A percentile compares a stretch with the other conserved stretches of the same genome.
Evolutionary conservation across 2,888 invertebrate genomes (phyloP).

Genomic region (Acanthoscelides obtectus): DNA sequence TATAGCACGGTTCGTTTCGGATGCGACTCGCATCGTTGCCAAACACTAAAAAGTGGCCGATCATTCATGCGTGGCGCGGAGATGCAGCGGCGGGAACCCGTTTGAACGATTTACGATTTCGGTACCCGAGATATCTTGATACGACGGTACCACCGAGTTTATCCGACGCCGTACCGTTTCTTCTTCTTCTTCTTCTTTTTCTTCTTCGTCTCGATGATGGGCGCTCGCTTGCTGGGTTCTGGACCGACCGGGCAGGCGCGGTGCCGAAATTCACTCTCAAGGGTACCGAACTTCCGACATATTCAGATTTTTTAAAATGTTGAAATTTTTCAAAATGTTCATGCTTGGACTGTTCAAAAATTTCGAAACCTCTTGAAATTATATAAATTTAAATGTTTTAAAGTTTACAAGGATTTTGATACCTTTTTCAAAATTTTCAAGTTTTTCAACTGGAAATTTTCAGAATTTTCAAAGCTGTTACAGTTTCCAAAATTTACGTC

Average conservation of each 20-base stretch:
- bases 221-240: not conserved
- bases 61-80: constrained; percentile 38
- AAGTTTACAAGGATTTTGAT: too few species aligned
- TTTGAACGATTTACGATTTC: constrained; percentile 39
- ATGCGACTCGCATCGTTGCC: constrained; percentile 29
- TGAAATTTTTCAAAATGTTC: too few species aligned
- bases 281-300: too few species aligned
- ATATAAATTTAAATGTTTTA: too few species aligned
- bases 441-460: too few species aligned
- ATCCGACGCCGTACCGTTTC: constrained; percentile 1
- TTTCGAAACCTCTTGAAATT: too few species aligned
- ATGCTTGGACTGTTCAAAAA: too few species aligned
- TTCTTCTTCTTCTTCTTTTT: not conserved
- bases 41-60: constrained; percentile 37
- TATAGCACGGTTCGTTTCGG: constrained; percentile 16
- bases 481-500: too few species aligned
- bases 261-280: not conserved
- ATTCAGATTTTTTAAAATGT: too few species aligned
- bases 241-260: not conserved
- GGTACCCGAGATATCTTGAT: constrained; percentile 41
- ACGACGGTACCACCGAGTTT: constrained; percentile 14
- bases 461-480: too few species aligned
- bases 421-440: too few species aligned
- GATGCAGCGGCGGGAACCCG: constrained; percentile 35
- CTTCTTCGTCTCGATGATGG: not conserved